A percentile compares a stretch with the other conserved stretches of the same genome.
Evolutionary conservation across 2,113 vertebrate genomes (phyloP).

Genomic region (Ifrita kowaldi): DNA sequence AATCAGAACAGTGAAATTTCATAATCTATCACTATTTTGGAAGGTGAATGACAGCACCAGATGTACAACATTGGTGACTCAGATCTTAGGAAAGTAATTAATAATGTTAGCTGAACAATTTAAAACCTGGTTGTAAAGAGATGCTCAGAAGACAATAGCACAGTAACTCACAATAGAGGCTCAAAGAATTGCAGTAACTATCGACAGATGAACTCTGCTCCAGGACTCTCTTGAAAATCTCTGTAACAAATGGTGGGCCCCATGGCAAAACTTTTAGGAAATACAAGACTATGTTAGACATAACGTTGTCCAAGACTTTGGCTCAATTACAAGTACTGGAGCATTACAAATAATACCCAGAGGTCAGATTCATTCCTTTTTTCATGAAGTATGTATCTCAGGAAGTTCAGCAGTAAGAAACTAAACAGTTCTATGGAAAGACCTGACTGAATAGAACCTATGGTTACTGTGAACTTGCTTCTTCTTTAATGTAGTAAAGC

Average conservation of each 20-base stretch:
- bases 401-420: neutral
- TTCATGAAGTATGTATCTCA: neutral
- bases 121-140: neutral
- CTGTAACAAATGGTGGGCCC: neutral
- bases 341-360: neutral
- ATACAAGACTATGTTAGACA: neutral
- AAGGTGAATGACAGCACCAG: neutral
- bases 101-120: neutral
- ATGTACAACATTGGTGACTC: neutral
- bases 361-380: neutral
- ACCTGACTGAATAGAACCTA: neutral
- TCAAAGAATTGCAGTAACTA: neutral
- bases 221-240: neutral
- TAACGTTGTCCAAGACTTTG: neutral
- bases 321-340: neutral
- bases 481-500: neutral
- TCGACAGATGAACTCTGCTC: neutral
- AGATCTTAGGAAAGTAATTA: neutral
- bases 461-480: neutral
- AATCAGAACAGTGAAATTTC: neutral
- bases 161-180: neutral
- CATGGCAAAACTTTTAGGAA: neutral
- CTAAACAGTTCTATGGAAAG: neutral
- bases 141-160: neutral
- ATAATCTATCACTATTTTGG: neutral